Conservation (phyloP, 2,797 vertebrate species). For the Scolopax bukidnonensis region DNA sequence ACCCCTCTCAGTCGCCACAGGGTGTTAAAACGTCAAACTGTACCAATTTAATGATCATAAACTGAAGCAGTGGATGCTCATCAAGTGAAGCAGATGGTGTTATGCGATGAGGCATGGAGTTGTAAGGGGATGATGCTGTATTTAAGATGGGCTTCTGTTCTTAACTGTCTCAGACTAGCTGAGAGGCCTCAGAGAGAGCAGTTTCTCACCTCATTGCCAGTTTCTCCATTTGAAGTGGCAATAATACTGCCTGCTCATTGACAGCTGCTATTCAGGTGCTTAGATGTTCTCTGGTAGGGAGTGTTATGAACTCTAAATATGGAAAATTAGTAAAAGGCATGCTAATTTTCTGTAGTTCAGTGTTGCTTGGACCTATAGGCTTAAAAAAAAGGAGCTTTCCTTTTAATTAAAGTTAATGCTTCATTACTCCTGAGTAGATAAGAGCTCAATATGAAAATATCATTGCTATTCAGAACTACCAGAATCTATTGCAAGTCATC, state of each 20-base stretch:
- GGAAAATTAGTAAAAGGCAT: neutral
- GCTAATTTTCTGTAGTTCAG: neutral
- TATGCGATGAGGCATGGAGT: neutral
- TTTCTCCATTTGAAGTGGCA: neutral
- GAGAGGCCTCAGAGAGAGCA: neutral
- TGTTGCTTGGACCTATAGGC: neutral
- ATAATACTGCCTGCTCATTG: neutral
- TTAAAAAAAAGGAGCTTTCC: neutral
- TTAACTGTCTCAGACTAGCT: neutral
- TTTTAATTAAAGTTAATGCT: constrained; percentile 35
- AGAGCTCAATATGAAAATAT: neutral
- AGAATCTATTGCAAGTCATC: neutral
- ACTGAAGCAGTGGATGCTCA: neutral
- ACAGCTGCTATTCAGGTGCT: neutral
- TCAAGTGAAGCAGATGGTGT: neutral
- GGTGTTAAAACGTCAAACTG: neutral
- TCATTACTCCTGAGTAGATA: neutral
- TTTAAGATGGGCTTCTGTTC: neutral
- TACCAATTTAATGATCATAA: neutral
- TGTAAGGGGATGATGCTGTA: neutral
- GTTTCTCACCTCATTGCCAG: neutral
- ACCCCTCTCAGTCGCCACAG: neutral
- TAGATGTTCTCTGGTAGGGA: neutral
- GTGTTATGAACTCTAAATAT: neutral
- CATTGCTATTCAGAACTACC: neutral